Conservation (phyloP, 1,140 invertebrate genomes). For the Caenorhabditis inopinata region DNA sequence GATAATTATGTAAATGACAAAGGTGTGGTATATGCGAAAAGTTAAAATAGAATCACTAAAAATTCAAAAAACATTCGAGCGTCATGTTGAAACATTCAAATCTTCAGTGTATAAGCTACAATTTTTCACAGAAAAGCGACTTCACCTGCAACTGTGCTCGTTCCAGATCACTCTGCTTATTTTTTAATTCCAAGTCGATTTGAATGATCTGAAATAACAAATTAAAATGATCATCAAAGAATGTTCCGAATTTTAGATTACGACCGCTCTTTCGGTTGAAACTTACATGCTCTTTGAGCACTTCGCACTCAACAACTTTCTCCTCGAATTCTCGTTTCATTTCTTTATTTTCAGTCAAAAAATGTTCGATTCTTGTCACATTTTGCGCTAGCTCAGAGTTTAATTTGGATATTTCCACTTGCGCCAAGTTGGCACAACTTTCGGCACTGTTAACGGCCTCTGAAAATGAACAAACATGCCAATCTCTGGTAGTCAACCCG, state of each 20-base stretch:
- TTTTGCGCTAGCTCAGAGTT: background rate
- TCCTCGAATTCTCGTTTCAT: background rate
- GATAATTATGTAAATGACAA: background rate
- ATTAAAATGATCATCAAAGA: background rate
- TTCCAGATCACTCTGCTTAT: background rate
- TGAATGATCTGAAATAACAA: background rate
- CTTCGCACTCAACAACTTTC: background rate
- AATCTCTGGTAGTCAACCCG: too few species aligned
- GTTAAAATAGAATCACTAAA: too few species aligned
- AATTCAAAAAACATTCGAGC: too few species aligned
- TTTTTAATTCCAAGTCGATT: background rate
- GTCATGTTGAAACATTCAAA: background rate
- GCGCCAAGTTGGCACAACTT: background rate
- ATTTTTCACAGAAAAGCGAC: background rate
- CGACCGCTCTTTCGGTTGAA: too few species aligned
- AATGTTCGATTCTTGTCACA: background rate
- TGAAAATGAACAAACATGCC: background rate
- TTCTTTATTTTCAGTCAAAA: background rate
- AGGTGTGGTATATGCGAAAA: too few species aligned
- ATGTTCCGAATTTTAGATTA: background rate
- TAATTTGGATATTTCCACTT: background rate
- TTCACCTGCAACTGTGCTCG: background rate
- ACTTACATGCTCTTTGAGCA: constrained; percentile 12
- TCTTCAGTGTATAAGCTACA: background rate
- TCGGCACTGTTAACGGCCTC: background rate